Conservation (phyloP, 2,888 invertebrate genomes). For the Drosophila differens region DNA sequence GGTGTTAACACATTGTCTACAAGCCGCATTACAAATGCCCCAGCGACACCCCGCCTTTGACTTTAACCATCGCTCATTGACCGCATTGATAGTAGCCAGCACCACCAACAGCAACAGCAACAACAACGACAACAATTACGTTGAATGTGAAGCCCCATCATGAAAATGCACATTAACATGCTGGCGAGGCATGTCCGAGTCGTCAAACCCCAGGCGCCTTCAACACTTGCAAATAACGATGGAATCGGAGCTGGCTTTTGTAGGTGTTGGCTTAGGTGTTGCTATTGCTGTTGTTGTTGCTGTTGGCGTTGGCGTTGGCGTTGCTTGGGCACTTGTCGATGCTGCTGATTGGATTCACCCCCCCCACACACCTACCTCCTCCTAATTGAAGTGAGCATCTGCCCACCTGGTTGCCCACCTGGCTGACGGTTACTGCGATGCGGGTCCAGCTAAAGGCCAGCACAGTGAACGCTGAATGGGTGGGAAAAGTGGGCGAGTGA, state of each 20-base stretch:
- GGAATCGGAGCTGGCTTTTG: constrained; percentile 7
- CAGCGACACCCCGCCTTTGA: constrained; percentile 12
- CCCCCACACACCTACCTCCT: background rate
- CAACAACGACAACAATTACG: background rate
- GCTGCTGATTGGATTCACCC: constrained; percentile 8
- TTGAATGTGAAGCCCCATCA: constrained; percentile 13
- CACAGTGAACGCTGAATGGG: background rate
- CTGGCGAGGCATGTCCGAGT: constrained; percentile 60
- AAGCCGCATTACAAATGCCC: constrained; percentile 53
- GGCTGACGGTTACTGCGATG: background rate
- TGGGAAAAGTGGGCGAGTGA: background rate
- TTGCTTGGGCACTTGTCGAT: constrained; percentile 25
- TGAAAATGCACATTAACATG: constrained; percentile 64
- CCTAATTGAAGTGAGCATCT: background rate
- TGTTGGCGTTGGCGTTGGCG: background rate
- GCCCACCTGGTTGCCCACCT: background rate
- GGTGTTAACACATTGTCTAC: constrained; percentile 76
- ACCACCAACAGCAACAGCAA: background rate
- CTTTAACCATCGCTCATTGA: constrained; percentile 37
- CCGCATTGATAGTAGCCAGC: constrained; percentile 22
- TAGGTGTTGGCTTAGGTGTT: constrained; percentile 10
- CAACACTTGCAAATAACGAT: constrained; percentile 55
- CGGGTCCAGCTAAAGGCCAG: constrained; percentile 14
- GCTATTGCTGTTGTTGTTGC: constrained; percentile 4
- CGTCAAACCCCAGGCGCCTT: constrained; percentile 49